Evolutionary conservation across 92 coral and sea anemone genomes (phyloP).

Genomic region (Epizoanthus fatuus): DNA sequence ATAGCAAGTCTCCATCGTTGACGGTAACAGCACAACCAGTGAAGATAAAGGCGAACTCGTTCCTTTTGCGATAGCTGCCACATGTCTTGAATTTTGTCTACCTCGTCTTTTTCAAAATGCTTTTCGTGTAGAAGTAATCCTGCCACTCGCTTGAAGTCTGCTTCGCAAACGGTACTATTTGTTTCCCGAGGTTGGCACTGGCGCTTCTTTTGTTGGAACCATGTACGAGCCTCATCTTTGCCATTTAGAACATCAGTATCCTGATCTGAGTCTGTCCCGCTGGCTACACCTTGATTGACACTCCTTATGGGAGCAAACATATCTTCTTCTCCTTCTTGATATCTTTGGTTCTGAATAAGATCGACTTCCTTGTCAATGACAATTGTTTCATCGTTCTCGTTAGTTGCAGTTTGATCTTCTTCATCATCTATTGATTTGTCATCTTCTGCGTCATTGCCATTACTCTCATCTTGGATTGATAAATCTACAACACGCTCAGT

Average conservation of each 20-base stretch:
- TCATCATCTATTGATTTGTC: background rate
- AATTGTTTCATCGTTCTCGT: constrained; percentile 33
- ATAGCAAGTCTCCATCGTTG: constrained; percentile 39
- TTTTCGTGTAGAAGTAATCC: constrained; percentile 27
- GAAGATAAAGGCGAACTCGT: constrained; percentile 73
- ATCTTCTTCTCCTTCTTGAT: constrained; percentile 59
- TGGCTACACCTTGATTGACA: background rate
- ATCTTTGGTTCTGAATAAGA: constrained; percentile 50
- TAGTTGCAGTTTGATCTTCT: background rate
- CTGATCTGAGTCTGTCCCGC: background rate
- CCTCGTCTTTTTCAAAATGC: constrained; percentile 62
- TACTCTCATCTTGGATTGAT: background rate
- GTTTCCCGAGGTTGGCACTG: background rate
- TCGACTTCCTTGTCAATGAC: constrained; percentile 50
- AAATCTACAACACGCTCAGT: background rate
- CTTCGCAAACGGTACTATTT: background rate
- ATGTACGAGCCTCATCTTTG: background rate
- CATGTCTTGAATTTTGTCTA: constrained; percentile 41
- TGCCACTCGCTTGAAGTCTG: constrained; percentile 5
- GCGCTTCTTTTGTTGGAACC: background rate
- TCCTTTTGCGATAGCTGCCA: constrained; percentile 66
- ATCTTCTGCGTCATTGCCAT: background rate
- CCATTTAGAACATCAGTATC: background rate
- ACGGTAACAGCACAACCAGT: constrained; percentile 66
- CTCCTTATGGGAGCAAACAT: constrained; percentile 30